phyloP scores from a whole-genome alignment of 2,797 vertebrate genomes.

The Macropodus opercularis region DNA sequence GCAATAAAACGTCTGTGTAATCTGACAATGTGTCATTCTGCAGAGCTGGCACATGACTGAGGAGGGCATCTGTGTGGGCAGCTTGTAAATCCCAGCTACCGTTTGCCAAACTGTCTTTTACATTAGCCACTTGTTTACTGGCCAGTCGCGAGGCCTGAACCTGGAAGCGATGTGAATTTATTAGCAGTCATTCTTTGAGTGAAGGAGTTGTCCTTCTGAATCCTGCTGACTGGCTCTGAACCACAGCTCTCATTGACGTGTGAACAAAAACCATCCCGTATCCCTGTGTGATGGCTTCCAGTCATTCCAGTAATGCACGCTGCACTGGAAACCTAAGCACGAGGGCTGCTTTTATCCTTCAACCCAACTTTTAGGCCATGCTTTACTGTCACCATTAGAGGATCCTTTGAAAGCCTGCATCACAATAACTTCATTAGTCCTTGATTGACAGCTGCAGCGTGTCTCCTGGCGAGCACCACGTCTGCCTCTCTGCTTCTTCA shows the following conservation, averaged over 20 bases:
- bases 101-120: slow-evolving; percentile 75
- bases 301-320: slow-evolving; percentile 32
- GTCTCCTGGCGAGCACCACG: slow-evolving; percentile 36
- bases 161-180: slow-evolving; percentile 50
- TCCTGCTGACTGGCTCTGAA: slow-evolving; percentile 28
- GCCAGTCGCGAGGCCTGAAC: slow-evolving; percentile 40
- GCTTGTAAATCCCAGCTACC: slow-evolving; percentile 75
- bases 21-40: slow-evolving; percentile 73
- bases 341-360: slow-evolving; percentile 25
- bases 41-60: slow-evolving; percentile 75
- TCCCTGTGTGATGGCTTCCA: slow-evolving; percentile 19
- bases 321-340: slow-evolving; percentile 12
- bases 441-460: slow-evolving; percentile 40
- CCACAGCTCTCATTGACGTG: slow-evolving; percentile 28
- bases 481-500: slow-evolving; percentile 28
- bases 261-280: slow-evolving; percentile 20
- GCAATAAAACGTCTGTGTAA: slow-evolving; percentile 63
- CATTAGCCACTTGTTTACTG: slow-evolving; percentile 69
- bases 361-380: slow-evolving; percentile 8
- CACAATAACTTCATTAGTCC: slow-evolving; percentile 45
- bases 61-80: slow-evolving; percentile 79
- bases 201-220: slow-evolving; percentile 32
- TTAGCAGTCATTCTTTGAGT: slow-evolving; percentile 30
- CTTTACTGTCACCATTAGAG: slow-evolving; percentile 31
- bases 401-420: slow-evolving; percentile 19